Evolutionary conservation across 2,113 vertebrate genomes (phyloP), one percentile per base, ranked within the genome.

Genomic region (Elgaria multicarinata): DNA sequence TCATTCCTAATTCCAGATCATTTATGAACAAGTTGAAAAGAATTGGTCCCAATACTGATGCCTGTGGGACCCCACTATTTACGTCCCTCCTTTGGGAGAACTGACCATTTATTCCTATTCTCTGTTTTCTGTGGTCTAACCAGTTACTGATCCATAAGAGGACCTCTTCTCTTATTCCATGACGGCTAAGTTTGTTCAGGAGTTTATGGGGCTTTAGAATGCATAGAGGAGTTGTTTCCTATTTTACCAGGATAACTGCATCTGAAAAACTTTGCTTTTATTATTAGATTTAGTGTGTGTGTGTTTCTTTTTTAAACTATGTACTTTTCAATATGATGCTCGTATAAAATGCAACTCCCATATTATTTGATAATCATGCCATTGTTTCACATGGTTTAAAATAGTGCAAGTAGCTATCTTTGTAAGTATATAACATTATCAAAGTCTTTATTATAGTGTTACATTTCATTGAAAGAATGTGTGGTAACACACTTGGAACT

Each of bases 381-480:
- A 69, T n/a, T 83, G 82, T 83, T 83, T 67, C 28, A 46, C 64
- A 46, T 69, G 66, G 26, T 33, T 83, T 83, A 83, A 46, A 80
- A 55, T 80, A 55, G 33, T 80, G 50, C 72, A 80, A 24, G 50
- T 58, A 80, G 50, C 50, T 55, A 55, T 33, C 50, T 53, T 50
- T 83, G 39, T 42, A 83, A 44, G 42, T 67, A 69, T 12, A 31
- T 83, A 31, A 83, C 26, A 1, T 67, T 44, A 16, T 26, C 18
- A 62, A 14, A 44, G n/a, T 53, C 1, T 82, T 82, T 62, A 58
- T 33, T 83, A 42, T 26, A 69, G 26, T 39, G 58, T 39, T 64
- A n/a, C 58, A 69, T 46, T 77, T 77, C 50, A 13, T 77, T 31
- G 44, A 31, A 77, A 62, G 58, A 62, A 20, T 31, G 8, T 2